phyloP scores from a whole-genome alignment of 2,113 vertebrate species.

The Elanoides forficatus region DNA sequence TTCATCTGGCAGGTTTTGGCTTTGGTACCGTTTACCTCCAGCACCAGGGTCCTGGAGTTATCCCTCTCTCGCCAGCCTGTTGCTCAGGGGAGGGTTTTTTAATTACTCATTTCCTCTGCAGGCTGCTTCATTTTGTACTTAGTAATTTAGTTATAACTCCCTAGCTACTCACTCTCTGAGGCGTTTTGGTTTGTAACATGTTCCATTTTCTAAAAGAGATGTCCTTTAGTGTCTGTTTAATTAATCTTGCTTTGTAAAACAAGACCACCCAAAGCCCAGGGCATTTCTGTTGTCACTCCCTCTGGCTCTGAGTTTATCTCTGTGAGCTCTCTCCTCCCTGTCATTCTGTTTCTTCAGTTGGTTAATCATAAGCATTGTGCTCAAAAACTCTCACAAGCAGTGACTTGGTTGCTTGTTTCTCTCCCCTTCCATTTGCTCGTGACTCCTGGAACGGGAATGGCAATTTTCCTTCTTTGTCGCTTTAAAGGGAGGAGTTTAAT shows the following conservation, averaged over 20 bases:
- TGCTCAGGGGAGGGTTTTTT: slow-evolving; percentile 29
- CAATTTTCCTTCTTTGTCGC: background rate
- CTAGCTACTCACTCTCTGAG: background rate
- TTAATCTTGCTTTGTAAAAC: slow-evolving; percentile 53
- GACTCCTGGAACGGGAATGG: background rate
- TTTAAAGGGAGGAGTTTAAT: slow-evolving; percentile 17
- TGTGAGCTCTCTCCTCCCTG: background rate
- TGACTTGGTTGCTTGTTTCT: background rate
- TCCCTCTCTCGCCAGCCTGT: background rate
- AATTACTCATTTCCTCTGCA: slow-evolving; percentile 61
- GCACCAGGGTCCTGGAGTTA: background rate
- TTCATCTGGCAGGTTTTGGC: background rate
- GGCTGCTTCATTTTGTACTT: slow-evolving; percentile 61
- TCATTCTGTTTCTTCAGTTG: background rate
- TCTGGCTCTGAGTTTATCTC: slow-evolving; percentile 5
- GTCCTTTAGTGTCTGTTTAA: slow-evolving; percentile 36
- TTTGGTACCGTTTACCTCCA: background rate
- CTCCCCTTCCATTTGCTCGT: background rate
- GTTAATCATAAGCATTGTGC: slow-evolving; percentile 24
- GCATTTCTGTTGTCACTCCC: background rate
- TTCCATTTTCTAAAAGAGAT: slow-evolving; percentile 28
- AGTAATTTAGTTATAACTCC: slow-evolving; percentile 53
- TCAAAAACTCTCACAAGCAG: background rate
- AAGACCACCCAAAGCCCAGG: slow-evolving; percentile 15
- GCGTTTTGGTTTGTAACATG: background rate